Evolutionary conservation across 2,113 vertebrate genomes (phyloP), one percentile per base, ranked within the genome.

Genomic region (Lutjanus erythropterus): DNA sequence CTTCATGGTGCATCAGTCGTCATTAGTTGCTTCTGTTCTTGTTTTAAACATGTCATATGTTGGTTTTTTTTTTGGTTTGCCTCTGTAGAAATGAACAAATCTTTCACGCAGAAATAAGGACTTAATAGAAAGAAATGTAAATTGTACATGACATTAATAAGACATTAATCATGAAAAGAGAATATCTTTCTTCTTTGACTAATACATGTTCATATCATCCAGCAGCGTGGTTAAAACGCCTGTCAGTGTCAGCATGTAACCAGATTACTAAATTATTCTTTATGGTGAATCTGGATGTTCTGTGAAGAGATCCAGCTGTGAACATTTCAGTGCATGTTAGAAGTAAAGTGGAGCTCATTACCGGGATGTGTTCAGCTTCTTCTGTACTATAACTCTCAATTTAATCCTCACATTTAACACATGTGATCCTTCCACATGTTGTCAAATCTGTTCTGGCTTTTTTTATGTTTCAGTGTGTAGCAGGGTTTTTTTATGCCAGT

Each of bases 341-440:
- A 75, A 68, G 44, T 59, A 46, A 80, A 75, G 67, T 47, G 33
- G 35, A 72, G 70, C 80, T 87, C 67, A 74, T 89, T 88, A 88
- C 64, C 27, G 35, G 53, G 37, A 67, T 60, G 47, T 44, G 14
- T 49, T 49, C 74, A 80, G 50, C 50, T 59, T 78, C 56, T 29
- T 66, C 21, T 81, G 67, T 25, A 42, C 33, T 21, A 8, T 60
- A 64, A 64, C 67, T 70, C 21, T 47, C 41, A 58, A 11, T 27
- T 35, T n/a, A n/a, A 8, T 2, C 12, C 44, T 44, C 27, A 21
- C 44, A n/a, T 79, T 49, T 47, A 3, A 67, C 31, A 23, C 60
- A 77, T 33, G 31, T 1, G 29, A 67, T 58, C 1, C 5, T 27
- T 21, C 35, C 31, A 27, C 46, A 12, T 11, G 5, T 29, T 65